Evolutionary conservation across 1,140 invertebrate genomes (phyloP).

Genomic region (Anastrepha obliqua): DNA sequence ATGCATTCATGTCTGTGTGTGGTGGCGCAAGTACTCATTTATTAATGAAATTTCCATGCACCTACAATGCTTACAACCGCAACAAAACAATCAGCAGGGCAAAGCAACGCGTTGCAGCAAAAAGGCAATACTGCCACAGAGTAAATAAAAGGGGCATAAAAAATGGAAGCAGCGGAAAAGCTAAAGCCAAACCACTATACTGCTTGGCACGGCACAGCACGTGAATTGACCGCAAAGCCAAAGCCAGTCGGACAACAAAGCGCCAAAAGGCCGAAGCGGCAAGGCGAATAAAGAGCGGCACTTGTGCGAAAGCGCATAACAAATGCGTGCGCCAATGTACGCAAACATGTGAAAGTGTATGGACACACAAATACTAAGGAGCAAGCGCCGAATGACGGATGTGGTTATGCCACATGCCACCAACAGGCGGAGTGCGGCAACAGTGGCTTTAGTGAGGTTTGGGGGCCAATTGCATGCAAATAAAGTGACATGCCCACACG

Average conservation of each 20-base stretch:
- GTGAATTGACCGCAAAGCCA: constrained; percentile 35
- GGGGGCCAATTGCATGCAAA: neutral
- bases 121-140: neutral
- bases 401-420: neutral
- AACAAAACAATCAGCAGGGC: neutral
- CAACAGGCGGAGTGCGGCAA: neutral
- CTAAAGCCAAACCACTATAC: neutral
- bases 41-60: constrained; percentile 17
- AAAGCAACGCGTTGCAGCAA: neutral
- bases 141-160: constrained; percentile 1
- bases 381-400: neutral
- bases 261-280: neutral
- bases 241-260: neutral
- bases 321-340: neutral
- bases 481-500: neutral
- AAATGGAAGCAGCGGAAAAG: neutral
- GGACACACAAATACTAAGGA: neutral
- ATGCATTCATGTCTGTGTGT: neutral
- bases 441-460: neutral
- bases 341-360: neutral
- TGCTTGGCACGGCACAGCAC: neutral
- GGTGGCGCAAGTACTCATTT: constrained; percentile 17
- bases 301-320: constrained; percentile 2
- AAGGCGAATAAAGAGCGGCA: neutral
- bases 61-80: neutral